Base-by-base conservation (phyloP, 2,888 invertebrate species). In the Molorchus minor region DNA sequence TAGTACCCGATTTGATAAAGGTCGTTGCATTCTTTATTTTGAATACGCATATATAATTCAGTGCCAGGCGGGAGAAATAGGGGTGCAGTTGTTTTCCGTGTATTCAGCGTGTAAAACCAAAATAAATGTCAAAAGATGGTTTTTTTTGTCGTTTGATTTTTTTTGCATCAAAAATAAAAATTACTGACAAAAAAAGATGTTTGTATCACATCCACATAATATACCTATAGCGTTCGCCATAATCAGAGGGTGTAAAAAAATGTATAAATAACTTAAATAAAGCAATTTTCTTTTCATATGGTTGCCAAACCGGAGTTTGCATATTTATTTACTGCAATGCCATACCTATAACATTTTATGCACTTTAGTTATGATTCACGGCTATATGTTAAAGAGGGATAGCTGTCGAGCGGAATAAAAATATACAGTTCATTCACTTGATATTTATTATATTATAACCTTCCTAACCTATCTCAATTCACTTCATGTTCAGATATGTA, bases 361-460 rank as follows among this genome's bases (percentile, higher is more conserved):
- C 57, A 52, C 36, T 57, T 36, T 35, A 20, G 43, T 57, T 44
- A 38, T 45, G 36, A 36, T 52, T 36, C 25, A 44, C 52, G 51
- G 20, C 51, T 40, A 47, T 54, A 56, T 47, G 60, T 54, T 57
- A 58, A 58, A 62, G 46, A 55, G 58, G 61, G 61, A 61, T 36
- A 57, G 55, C 53, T 65, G 60, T 65, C 63, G 16, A 60, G 66
- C 59, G n/a, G 55, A 58, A 69, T 68, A 68, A 70, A 70, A 71
- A 67, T 68, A 54, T 67, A 60, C 71, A 77, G 78, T 79, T 78
- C 78, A 77, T 79, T 78, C 79, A 79, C 79, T 74, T 71, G 76
- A 75, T 76, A 75, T 78, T 78, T 78, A 78, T 78, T n/a, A n/a
- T n/a, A n/a, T n/a, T 75, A 73, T 77, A 79, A 77, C 77, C 79